Base-by-base conservation (phyloP, 2,797 vertebrate species). In the Amniataba percoides region DNA sequence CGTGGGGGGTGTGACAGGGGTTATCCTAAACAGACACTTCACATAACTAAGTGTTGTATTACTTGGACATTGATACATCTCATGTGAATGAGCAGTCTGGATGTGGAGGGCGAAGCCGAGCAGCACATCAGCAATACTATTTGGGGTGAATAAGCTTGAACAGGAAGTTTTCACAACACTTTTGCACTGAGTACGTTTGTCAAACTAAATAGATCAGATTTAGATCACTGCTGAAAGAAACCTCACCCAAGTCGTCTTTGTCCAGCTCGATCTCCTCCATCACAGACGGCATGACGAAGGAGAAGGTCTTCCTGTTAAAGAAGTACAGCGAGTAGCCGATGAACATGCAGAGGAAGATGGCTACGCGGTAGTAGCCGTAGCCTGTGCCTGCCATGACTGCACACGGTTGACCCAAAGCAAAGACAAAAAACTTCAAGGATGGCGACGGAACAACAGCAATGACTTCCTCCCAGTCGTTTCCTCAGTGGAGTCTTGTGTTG, bases 231-330 rank as follows among this genome's bases (percentile, higher is more conserved):
- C 12, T 42, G n/a, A 14, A 70, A 23, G 3, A 48, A 18, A 6
- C 84, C 97, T 97, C 89, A 99, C 98, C 98, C 79, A 99, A 87
- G 36, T 99, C 98, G 75, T 99, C 97, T 90, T 98, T 99, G 89
- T 97, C 98, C 84, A 99, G 92, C 6, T 95, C 49, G 49, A 99
- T 96, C 88, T 99, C 98, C 66, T 97, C 95, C 96, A 99, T 97
- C 80, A 99, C 86, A 0, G 97, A 95, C 0, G 98, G 97, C 98
- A 99, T 98, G 75, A 99, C 96, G 58, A 99, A 99, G 43, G 98
- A 97, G 93, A 99, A 99, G 15, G 98, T 99, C 92, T 99, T 99
- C 77, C 98, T 96, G 92, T 98, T 99, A 88, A 98, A 99, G 92
- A 98, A 99, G 88, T 99, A 99, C 3, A 99, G 93, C 40, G 96